These are phyloP conservation scores for Bombus pyrosoma DNA, from an alignment of 1,140 invertebrate species.

Conservation along the genomic window DNA sequence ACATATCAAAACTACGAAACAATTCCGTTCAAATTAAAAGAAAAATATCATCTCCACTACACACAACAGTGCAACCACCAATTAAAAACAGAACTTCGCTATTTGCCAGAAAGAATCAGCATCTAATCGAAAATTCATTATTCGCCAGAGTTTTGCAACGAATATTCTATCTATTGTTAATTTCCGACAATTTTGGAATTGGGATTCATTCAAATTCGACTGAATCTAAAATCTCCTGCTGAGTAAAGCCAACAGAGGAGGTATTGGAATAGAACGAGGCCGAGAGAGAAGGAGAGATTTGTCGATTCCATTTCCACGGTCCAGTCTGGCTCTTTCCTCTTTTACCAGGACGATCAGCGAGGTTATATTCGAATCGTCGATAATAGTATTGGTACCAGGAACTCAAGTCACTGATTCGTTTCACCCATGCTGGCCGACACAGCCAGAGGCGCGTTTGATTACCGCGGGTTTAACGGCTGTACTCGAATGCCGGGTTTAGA, in stretches of 20 bases:
- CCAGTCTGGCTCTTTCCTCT: slow-evolving; percentile 25
- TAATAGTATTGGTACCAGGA: slow-evolving; percentile 49
- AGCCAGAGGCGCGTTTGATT: slow-evolving; percentile 64
- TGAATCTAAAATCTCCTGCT: slow-evolving; percentile 2
- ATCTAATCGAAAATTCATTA: not conserved
- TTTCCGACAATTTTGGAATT: not conserved
- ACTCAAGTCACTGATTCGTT: slow-evolving; percentile 64
- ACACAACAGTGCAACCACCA: too few species aligned
- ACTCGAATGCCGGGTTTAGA: slow-evolving; percentile 46
- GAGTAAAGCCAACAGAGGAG: not conserved
- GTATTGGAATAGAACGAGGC: too few species aligned
- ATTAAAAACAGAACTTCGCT: too few species aligned
- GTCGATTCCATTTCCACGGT: slow-evolving; percentile 45
- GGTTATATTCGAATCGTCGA: slow-evolving; percentile 32
- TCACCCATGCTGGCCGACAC: slow-evolving; percentile 13
- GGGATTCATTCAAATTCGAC: not conserved
- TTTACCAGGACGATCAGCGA: slow-evolving; percentile 40
- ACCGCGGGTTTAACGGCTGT: slow-evolving; percentile 69
- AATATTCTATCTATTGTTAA: not conserved
- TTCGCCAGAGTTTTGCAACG: too few species aligned
- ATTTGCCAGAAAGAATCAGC: too few species aligned
- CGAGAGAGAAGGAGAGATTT: not conserved
- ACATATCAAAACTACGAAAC: too few species aligned
- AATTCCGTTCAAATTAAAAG: too few species aligned
- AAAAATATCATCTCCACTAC: too few species aligned